Conservation (phyloP, 2,888 invertebrate genomes). For the Subacronicta megacephala region DNA sequence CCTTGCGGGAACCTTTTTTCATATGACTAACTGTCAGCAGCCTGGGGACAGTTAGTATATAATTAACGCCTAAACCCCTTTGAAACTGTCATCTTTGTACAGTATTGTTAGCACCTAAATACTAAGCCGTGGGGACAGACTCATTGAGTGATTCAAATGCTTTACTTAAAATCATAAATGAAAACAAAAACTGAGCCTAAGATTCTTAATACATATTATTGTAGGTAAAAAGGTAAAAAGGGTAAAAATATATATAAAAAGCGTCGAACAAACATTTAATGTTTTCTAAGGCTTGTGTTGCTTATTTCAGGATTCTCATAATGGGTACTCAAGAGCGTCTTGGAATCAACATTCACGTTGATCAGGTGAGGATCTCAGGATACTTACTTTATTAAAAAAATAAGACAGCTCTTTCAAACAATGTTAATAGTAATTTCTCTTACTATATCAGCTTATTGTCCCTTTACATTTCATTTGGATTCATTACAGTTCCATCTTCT, state of each 20-base stretch:
- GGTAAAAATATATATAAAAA: too few relatives aligned
- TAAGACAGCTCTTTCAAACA: too few relatives aligned
- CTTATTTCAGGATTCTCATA: constrained; percentile 94
- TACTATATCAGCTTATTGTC: neutral
- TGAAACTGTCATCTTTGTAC: neutral
- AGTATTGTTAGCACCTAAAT: constrained; percentile 12
- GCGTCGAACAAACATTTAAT: too few relatives aligned
- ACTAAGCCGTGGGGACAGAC: neutral
- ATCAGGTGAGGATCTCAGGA: constrained; percentile 93
- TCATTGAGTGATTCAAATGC: constrained; percentile 1
- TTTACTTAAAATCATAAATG: too few relatives aligned
- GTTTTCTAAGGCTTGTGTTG: too few relatives aligned
- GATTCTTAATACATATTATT: too few relatives aligned
- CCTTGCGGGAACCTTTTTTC: constrained; percentile 1
- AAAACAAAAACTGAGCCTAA: too few relatives aligned
- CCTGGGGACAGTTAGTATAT: constrained; percentile 4
- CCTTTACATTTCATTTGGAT: neutral
- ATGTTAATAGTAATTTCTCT: too few relatives aligned
- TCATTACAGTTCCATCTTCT: too few relatives aligned
- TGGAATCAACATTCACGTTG: constrained; percentile 98
- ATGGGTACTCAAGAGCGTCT: constrained; percentile 99
- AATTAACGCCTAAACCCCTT: neutral
- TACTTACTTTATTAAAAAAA: too few relatives aligned
- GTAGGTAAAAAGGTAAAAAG: too few relatives aligned
- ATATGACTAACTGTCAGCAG: neutral